A percentile compares a stretch with the other conserved stretches of the same genome.
Conservation (phyloP, 2,888 invertebrate species). For the Reticulitermes lucifugus region DNA sequence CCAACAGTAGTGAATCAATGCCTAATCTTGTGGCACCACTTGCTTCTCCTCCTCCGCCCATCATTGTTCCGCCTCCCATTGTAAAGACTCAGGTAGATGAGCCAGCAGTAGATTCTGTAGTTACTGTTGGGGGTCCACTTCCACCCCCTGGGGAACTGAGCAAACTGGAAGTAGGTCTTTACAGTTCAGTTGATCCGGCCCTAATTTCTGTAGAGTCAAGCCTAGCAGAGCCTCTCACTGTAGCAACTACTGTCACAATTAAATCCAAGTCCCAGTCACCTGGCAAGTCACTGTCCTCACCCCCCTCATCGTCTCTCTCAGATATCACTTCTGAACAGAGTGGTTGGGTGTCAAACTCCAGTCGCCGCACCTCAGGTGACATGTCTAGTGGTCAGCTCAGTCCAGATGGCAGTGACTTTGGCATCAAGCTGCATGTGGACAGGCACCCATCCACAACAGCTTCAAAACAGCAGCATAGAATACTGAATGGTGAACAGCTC, state of each 20-base stretch:
- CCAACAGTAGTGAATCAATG: conserved; percentile 76
- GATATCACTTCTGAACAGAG: conserved; percentile 81
- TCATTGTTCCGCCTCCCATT: conserved; percentile 59
- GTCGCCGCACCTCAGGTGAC: conserved; percentile 67
- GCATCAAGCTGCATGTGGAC: conserved; percentile 24
- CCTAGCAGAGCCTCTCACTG: conserved; percentile 50
- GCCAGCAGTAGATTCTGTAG: conserved; percentile 10
- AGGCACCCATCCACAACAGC: not conserved
- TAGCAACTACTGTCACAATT: conserved; percentile 45
- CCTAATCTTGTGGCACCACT: conserved; percentile 68
- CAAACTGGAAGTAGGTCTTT: conserved; percentile 56
- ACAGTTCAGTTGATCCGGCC: conserved; percentile 57
- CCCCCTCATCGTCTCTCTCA: conserved; percentile 58
- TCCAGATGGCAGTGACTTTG: conserved; percentile 54
- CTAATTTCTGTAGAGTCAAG: conserved; percentile 56
- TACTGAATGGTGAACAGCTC: conserved; percentile 71
- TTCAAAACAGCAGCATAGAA: conserved; percentile 47
- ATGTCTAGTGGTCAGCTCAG: conserved; percentile 62
- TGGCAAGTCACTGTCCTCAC: conserved; percentile 51
- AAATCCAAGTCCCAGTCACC: conserved; percentile 51
- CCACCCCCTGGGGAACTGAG: conserved; percentile 50
- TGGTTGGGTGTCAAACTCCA: conserved; percentile 84
- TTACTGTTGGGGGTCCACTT: not conserved
- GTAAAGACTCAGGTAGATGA: conserved; percentile 25
- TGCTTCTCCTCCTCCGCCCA: conserved; percentile 65